Evolutionary conservation across 2,113 vertebrate species (phyloP), one percentile per base, ranked within the genome.

Genomic region (Hyaena hyaena): DNA sequence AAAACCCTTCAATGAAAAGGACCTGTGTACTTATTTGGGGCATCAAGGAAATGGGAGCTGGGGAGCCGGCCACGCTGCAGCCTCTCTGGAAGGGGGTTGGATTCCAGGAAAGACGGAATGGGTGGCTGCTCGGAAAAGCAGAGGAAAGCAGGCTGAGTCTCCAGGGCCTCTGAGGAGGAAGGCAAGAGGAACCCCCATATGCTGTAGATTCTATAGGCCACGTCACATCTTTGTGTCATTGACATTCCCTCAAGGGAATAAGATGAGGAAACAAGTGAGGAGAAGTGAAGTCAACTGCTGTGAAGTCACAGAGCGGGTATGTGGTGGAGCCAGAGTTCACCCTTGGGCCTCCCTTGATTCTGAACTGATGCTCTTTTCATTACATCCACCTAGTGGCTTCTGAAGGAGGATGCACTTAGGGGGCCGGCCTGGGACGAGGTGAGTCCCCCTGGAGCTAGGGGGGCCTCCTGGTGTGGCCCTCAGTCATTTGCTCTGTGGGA

Each of bases 11-110:
- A 90, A 73, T 93, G 81, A 90, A 95, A 96, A 97, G 92, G 65
- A 93, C 53, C 83, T 63, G 95, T 98, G 95, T 93, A 95, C 90
- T 95, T 94, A 88, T 95, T 97, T 94, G 93, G 82, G 71, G 33
- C 80, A 50, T 93, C 66, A n/a, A 17, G 80, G 93, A 73, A 39
- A 5, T 45, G 93, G 95, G 90, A 24, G 24, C 61, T 39, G 86
- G 88, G 95, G 92, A 89, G 66, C 71, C 79, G 48, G 48, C 80
- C 33, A 12, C 8, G 43, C 69, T 58, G 58, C 43, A 81, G 33
- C 76, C 17, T 39, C 33, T 74, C 68, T 68, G 79, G 19, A 88
- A 79, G 43, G 74, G 79, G 45, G 35, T 79, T 71, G 79, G 79
- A 74, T 55, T 93, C 58, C 4, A n/a, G 88, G 65, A 87, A 53